Evolutionary conservation across 1,140 invertebrate genomes (phyloP).

Genomic region (Cyrtorhinus lividipennis): DNA sequence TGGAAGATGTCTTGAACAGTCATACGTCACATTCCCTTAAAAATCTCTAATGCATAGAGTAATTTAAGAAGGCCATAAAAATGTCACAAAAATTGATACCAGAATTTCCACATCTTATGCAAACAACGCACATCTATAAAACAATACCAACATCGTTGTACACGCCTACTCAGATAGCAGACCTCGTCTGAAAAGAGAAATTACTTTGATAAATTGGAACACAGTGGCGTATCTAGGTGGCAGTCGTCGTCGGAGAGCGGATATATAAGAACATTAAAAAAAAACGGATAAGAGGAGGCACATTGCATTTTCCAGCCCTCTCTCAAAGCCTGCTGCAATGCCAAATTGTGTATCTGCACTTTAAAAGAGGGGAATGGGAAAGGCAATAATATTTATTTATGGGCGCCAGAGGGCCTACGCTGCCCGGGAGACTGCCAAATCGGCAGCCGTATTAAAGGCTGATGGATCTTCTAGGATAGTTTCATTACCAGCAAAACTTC

Average conservation of each 20-base stretch:
- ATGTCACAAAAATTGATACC: too few species aligned
- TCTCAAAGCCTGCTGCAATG: constrained; percentile 10
- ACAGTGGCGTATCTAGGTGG: not conserved
- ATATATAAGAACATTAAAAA: constrained; percentile 5
- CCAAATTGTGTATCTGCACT: constrained; percentile 11
- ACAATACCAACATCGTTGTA: not conserved
- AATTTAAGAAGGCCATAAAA: too few species aligned
- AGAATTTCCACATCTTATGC: too few species aligned
- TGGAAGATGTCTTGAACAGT: too few species aligned
- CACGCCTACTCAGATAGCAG: not conserved
- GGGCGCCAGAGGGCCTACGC: not conserved
- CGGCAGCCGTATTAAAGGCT: constrained; percentile 4
- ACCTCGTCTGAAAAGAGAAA: not conserved
- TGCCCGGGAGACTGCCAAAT: constrained; percentile 10
- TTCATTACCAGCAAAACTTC: constrained; percentile 1
- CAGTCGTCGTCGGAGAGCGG: not conserved
- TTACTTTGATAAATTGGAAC: not conserved
- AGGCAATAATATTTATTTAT: constrained; percentile 13
- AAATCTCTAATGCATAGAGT: too few species aligned
- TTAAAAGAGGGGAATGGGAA: too few species aligned
- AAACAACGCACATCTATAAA: not conserved
- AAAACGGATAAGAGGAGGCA: constrained; percentile 6
- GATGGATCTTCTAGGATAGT: constrained; percentile 12
- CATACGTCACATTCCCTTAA: too few species aligned
- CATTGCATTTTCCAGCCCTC: constrained; percentile 3